Evolutionary conservation across 2,888 invertebrate species (phyloP), one percentile per base, ranked within the genome.

Genomic region (Mechanitis mazaeus): DNA sequence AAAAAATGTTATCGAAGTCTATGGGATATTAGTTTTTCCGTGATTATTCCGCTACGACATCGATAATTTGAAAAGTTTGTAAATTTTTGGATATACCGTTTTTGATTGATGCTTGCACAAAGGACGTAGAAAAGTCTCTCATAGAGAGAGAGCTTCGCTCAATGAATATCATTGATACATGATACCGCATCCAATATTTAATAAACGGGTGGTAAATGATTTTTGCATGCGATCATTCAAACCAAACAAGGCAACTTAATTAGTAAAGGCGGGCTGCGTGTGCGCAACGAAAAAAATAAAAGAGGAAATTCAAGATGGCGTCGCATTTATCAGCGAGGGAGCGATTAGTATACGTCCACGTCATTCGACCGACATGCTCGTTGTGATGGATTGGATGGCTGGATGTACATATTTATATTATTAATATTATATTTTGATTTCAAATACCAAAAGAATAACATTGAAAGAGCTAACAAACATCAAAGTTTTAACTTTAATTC

Each of bases 281-380:
- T 75, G 79, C 80, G 80, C 79, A 77, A 72, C 69, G 69, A 70
- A 77, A 75, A 77, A 74, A 69, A 73, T 71, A 70, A 74, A 79
- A 77, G 77, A 75, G 75, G 71, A 79, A 81, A 77, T 75, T 53
- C 80, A 85, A 84, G 70, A 85, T 85, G 85, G 85, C 85, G 81
- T 69, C 77, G 65, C 67, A 73, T 77, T 75, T 74, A 76, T 77
- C 74, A 72, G 79, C 78, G 78, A 79, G 83, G 83, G 78, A 76
- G 82, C 80, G 80, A 82, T 83, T 81, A 80, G 80, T 78, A 65
- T 70, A 71, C 73, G 77, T 78, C 68, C 70, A 70, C 74, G 76
- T 79, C 76, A 74, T 69, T 71, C 72, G 71, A 69, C 71, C 72
- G 75, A 80, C 84, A 81, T 84, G 83, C 83, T 83, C 76, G 67